phyloP scores from a whole-genome alignment of 2,113 vertebrate species.

The Sylvietta virens region DNA sequence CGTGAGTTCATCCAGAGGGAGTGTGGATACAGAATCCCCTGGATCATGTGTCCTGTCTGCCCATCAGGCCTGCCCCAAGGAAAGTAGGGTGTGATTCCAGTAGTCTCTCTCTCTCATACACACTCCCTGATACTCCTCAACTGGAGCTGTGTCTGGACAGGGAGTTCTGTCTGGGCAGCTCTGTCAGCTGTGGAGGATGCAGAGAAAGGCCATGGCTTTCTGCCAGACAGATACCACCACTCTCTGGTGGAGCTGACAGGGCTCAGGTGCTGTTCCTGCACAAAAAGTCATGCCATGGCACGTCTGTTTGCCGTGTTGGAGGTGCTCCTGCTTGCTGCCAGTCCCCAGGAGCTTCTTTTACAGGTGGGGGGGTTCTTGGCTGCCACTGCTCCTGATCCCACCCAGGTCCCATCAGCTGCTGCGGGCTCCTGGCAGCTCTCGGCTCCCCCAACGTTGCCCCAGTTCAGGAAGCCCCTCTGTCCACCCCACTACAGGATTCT shows the following conservation, averaged over 20 bases:
- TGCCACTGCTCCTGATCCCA: neutral
- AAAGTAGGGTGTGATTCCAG: neutral
- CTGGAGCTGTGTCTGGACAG: neutral
- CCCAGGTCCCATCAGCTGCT: neutral
- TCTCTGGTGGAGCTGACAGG: neutral
- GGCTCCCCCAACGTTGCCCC: accelerated
- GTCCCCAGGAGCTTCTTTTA: neutral
- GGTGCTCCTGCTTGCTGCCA: neutral
- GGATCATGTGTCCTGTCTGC: neutral
- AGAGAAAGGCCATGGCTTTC: neutral
- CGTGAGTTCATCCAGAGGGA: neutral
- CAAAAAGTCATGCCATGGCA: accelerated
- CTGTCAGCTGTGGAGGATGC: accelerated
- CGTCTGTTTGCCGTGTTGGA: accelerated
- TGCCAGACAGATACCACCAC: neutral
- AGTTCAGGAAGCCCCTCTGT: neutral
- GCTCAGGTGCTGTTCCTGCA: neutral
- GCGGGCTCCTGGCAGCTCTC: accelerated
- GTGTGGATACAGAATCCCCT: neutral
- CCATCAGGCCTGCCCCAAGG: neutral
- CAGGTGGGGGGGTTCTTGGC: too few relatives aligned
- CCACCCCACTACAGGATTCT: neutral
- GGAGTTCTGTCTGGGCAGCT: neutral
- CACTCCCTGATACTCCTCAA: neutral
- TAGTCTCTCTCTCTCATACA: neutral